phyloP scores from a whole-genome alignment of 2,888 invertebrate species.

The Limenitis camilla region DNA sequence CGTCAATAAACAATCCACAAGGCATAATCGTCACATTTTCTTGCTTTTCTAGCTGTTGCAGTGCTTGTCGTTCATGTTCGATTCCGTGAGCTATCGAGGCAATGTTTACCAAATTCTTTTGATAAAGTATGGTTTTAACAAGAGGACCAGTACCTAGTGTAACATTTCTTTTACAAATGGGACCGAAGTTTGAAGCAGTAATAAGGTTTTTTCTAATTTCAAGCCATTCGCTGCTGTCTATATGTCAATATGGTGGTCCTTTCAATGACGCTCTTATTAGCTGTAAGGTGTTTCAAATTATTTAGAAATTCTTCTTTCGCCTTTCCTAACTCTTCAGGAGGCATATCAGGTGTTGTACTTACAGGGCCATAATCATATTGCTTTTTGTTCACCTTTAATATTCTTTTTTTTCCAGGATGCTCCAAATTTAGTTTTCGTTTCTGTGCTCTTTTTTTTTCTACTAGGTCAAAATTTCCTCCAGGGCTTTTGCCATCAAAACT shows the following conservation, averaged over 20 bases:
- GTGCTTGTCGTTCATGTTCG: slow-evolving; percentile 16
- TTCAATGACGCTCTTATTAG: slow-evolving; percentile 4
- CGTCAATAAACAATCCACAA: slow-evolving; percentile 26
- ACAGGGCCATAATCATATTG: slow-evolving; percentile 4
- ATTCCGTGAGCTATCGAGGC: slow-evolving; percentile 19
- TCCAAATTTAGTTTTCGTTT: neutral
- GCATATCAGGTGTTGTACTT: slow-evolving; percentile 4
- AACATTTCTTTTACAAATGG: neutral
- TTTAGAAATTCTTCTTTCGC: slow-evolving; percentile 1
- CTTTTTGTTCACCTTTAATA: neutral
- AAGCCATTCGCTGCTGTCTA: slow-evolving; percentile 20
- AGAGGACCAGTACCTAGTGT: slow-evolving; percentile 7
- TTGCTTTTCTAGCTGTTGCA: slow-evolving; percentile 14
- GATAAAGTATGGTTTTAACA: slow-evolving; percentile 25
- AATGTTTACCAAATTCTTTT: slow-evolving; percentile 21
- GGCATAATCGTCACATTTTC: slow-evolving; percentile 16
- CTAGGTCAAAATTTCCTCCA: neutral
- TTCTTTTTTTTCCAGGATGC: neutral
- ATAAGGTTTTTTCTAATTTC: slow-evolving; percentile 19
- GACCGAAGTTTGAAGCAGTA: slow-evolving; percentile 21
- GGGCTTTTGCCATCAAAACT: neutral
- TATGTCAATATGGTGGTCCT: slow-evolving; percentile 14
- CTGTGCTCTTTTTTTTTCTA: neutral
- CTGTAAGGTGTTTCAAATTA: slow-evolving; percentile 4
- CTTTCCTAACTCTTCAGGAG: neutral